A percentile compares a stretch with the other conserved stretches of the same genome.
Conservation (phyloP, 2,797 vertebrate species). For the Microchirus variegatus region DNA sequence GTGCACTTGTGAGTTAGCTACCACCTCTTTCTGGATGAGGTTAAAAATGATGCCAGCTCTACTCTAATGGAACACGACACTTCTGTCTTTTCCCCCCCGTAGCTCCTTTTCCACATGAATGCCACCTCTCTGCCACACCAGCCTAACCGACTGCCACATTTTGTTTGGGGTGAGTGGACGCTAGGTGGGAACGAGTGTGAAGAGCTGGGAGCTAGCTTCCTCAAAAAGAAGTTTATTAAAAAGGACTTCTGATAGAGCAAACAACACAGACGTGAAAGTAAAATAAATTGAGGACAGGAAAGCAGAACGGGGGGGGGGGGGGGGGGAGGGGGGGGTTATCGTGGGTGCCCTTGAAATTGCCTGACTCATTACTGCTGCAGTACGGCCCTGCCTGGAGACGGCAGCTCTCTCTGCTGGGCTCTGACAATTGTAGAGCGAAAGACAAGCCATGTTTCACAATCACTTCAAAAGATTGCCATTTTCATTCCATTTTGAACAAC, state of each 20-base stretch:
- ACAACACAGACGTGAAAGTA: not conserved
- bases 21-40: conserved; percentile 36
- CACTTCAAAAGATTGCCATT: conserved; percentile 47
- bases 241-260: conserved; percentile 25
- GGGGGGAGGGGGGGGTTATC: too few relatives aligned
- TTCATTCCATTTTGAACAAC: conserved; percentile 33
- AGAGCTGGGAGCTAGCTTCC: conserved; percentile 15
- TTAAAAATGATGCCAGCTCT: conserved; percentile 40
- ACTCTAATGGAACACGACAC: conserved; percentile 63
- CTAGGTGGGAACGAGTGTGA: conserved; percentile 12
- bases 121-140: conserved; percentile 44
- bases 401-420: conserved; percentile 47
- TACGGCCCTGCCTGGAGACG: conserved; percentile 64
- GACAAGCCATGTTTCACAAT: conserved; percentile 51
- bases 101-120: conserved; percentile 58
- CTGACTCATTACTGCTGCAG: conserved; percentile 80
- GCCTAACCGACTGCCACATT: conserved; percentile 45
- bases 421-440: conserved; percentile 59
- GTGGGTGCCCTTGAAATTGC: conserved; percentile 79
- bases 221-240: conserved; percentile 34
- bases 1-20: conserved; percentile 30
- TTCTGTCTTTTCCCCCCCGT: conserved; percentile 54
- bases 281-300: conserved; percentile 28
- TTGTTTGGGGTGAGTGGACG: conserved; percentile 31
- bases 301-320: conserved; percentile 64